Percentiles rank a stretch among this genome's conserved stretches.
phyloP scores from a whole-genome alignment of 2,888 invertebrate species.

The Tetropium fuscum region DNA sequence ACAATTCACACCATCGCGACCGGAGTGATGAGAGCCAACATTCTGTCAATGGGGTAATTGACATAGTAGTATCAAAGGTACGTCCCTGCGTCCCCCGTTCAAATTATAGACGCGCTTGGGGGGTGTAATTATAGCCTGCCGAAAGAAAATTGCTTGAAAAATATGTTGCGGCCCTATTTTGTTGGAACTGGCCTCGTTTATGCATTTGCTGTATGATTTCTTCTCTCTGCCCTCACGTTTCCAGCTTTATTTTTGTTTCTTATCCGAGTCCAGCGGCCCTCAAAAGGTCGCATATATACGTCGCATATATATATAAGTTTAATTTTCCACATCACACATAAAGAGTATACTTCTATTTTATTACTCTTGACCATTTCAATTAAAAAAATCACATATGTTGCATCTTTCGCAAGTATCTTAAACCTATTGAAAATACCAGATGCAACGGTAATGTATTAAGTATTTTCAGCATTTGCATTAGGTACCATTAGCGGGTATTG shows the following conservation, averaged over 20 bases:
- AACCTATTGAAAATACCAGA: too few species aligned
- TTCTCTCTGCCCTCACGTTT: conserved; percentile 27
- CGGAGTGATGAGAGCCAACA: conserved; percentile 16
- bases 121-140: conserved; percentile 65
- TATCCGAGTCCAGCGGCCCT: conserved; percentile 9
- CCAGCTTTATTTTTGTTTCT: conserved; percentile 21
- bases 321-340: too few species aligned
- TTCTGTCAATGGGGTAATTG: conserved; percentile 58
- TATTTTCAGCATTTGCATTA: too few species aligned
- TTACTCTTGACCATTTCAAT: too few species aligned
- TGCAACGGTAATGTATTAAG: too few species aligned
- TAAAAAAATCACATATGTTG: too few species aligned
- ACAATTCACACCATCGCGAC: conserved; percentile 27
- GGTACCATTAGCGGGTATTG: too few species aligned
- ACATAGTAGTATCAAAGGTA: conserved; percentile 64
- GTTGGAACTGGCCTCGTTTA: conserved; percentile 30
- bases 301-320: too few species aligned
- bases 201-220: conserved; percentile 28
- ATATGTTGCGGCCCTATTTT: conserved; percentile 54
- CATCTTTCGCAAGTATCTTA: too few species aligned
- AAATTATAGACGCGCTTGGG: conserved; percentile 63
- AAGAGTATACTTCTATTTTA: too few species aligned
- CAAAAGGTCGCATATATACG: too few species aligned
- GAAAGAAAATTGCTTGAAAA: conserved; percentile 64
- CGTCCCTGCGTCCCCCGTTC: conserved; percentile 61